A percentile compares a stretch with the other conserved stretches of the same genome.
These are phyloP conservation scores for Boloria selene DNA, from an alignment of 2,888 invertebrate species.

Conservation along the genomic window DNA sequence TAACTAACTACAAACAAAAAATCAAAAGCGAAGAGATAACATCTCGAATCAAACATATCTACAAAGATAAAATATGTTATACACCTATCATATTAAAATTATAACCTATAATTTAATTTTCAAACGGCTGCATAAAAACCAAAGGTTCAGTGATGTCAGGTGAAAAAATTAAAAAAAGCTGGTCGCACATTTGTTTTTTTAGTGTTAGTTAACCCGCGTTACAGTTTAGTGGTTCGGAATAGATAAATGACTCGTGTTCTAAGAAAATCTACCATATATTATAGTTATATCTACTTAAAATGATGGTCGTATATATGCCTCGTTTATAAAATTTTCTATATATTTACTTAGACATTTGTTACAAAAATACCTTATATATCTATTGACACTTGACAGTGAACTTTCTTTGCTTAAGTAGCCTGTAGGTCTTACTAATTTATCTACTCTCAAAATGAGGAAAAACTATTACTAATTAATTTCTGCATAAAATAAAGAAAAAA, in stretches of 20 bases:
- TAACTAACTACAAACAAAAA: slow-evolving; percentile 25
- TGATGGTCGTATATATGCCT: neutral
- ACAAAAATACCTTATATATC: too few species aligned
- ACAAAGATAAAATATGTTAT: slow-evolving; percentile 69
- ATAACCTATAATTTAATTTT: slow-evolving; percentile 82
- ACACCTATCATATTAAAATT: slow-evolving; percentile 81
- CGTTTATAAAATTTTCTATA: too few species aligned
- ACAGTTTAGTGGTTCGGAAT: slow-evolving; percentile 64
- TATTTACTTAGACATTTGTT: too few species aligned
- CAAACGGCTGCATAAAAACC: slow-evolving; percentile 70
- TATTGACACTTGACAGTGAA: too few species aligned
- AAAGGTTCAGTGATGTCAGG: slow-evolving; percentile 71
- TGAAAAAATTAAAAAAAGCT: slow-evolving; percentile 70
- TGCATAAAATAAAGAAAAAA: too few species aligned
- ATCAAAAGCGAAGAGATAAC: slow-evolving; percentile 54
- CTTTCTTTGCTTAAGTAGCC: too few species aligned
- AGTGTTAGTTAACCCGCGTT: slow-evolving; percentile 64
- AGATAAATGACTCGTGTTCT: slow-evolving; percentile 66
- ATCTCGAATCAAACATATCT: slow-evolving; percentile 63
- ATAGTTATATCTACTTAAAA: slow-evolving; percentile 40
- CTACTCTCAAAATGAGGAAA: too few species aligned
- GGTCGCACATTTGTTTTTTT: slow-evolving; percentile 72
- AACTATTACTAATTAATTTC: too few species aligned
- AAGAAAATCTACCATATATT: slow-evolving; percentile 66
- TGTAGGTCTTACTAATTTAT: too few species aligned